Percentiles rank a stretch among this genome's conserved stretches.
phyloP scores from a whole-genome alignment of 1,140 invertebrate species.

The Hycleus cichorii region DNA sequence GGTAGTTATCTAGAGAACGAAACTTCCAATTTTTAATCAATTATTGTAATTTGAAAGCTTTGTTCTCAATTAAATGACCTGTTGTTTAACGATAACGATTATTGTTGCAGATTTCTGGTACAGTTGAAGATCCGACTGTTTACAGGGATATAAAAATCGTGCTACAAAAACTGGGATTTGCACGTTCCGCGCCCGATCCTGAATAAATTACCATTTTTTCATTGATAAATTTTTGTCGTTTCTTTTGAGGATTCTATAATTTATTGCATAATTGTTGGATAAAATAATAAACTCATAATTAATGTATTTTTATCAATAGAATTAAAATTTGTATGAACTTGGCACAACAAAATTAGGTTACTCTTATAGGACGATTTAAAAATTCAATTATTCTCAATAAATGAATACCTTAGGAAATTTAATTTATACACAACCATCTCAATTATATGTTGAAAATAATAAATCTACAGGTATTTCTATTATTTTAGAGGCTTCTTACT shows the following conservation, averaged over 20 bases:
- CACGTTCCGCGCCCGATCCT: constrained; percentile 62
- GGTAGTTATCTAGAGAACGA: constrained; percentile 40
- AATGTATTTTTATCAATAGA: too few species aligned
- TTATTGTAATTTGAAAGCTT: constrained; percentile 23
- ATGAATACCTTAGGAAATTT: too few species aligned
- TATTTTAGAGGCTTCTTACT: too few species aligned
- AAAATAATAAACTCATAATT: too few species aligned
- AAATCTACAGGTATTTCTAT: too few species aligned
- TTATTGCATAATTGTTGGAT: constrained; percentile 6
- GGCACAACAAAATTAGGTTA: too few species aligned
- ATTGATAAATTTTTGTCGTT: not conserved
- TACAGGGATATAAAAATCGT: constrained; percentile 68
- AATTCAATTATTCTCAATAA: too few species aligned
- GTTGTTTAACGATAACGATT: too few species aligned
- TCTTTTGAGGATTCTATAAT: constrained; percentile 22
- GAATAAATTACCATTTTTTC: constrained; percentile 32
- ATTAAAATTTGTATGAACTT: too few species aligned
- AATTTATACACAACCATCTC: too few species aligned
- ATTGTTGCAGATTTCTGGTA: constrained; percentile 61
- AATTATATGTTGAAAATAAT: too few species aligned
- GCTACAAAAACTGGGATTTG: constrained; percentile 68
- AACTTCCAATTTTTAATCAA: constrained; percentile 1
- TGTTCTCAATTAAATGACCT: not conserved
- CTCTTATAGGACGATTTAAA: too few species aligned
- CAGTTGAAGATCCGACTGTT: constrained; percentile 80